These are phyloP conservation scores for Lucilia cuprina DNA, from an alignment of 1,140 invertebrate species.

Conservation along the genomic window DNA sequence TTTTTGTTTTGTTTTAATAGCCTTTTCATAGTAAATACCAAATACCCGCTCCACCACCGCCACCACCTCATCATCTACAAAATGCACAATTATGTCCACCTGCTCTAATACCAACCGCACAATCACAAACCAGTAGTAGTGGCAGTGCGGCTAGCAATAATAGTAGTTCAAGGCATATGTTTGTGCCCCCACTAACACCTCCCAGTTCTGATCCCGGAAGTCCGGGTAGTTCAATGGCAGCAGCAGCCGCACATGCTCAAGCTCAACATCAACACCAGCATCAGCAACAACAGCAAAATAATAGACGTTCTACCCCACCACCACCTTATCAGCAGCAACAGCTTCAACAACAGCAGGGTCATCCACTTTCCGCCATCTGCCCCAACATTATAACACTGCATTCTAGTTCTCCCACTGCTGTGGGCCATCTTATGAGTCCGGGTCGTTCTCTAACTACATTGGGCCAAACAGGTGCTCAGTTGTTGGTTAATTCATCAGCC, in stretches of 20 bases:
- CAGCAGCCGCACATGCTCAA: conserved; percentile 61
- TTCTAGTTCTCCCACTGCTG: conserved; percentile 38
- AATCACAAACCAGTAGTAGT: conserved; percentile 39
- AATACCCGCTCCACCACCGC: conserved; percentile 62
- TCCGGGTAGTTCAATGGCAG: conserved; percentile 67
- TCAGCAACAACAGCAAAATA: conserved; percentile 40
- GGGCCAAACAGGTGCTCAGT: conserved; percentile 42
- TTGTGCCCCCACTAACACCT: conserved; percentile 79
- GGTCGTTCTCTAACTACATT: conserved; percentile 51
- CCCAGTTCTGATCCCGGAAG: conserved; percentile 84
- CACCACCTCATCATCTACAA: conserved; percentile 50
- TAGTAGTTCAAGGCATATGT: conserved; percentile 68
- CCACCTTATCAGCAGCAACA: conserved; percentile 62
- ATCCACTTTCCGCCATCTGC: conserved; percentile 48
- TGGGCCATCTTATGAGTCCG: conserved; percentile 44
- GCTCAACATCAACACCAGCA: conserved; percentile 55
- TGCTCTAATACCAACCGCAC: conserved; percentile 50
- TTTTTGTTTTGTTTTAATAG: conserved; percentile 42
- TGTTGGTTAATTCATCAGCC: conserved; percentile 33
- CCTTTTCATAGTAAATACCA: conserved; percentile 61
- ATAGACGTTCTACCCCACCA: conserved; percentile 62
- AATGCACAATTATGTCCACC: conserved; percentile 56
- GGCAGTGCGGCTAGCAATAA: not conserved
- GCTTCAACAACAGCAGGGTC: conserved; percentile 48
- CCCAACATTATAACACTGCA: conserved; percentile 46